phyloP scores from a whole-genome alignment of 2,113 vertebrate species.

The Bucco capensis region DNA sequence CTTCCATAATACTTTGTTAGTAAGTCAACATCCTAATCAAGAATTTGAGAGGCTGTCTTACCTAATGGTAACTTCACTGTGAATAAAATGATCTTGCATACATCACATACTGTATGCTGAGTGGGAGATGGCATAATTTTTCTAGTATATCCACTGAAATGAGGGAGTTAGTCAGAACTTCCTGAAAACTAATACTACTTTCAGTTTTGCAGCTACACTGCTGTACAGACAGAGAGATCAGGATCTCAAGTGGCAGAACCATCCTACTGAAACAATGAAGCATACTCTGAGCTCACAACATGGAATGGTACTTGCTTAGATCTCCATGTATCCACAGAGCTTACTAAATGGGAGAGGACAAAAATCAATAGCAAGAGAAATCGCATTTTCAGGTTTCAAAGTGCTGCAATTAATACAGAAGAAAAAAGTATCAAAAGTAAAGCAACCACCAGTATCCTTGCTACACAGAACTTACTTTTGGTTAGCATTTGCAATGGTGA shows the following conservation, averaged over 20 bases:
- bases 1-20: background rate
- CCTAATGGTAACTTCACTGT: background rate
- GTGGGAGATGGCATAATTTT: background rate
- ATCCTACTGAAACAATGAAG: background rate
- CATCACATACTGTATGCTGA: background rate
- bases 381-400: slow-evolving; percentile 36
- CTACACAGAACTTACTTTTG: background rate
- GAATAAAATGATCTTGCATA: background rate
- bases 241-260: background rate
- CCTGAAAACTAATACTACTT: background rate
- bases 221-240: background rate
- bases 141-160: background rate
- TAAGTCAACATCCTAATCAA: background rate
- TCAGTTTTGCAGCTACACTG: background rate
- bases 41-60: background rate
- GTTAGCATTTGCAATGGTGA: slow-evolving; percentile 2
- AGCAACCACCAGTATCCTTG: background rate
- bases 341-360: slow-evolving; percentile 35
- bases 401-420: slow-evolving; percentile 12
- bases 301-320: background rate
- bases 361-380: slow-evolving; percentile 60
- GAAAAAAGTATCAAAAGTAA: background rate
- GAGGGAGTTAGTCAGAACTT: background rate
- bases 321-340: background rate
- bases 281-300: background rate